Evolutionary conservation across 2,113 vertebrate genomes (phyloP).

Genomic region (Bubo bubo): DNA sequence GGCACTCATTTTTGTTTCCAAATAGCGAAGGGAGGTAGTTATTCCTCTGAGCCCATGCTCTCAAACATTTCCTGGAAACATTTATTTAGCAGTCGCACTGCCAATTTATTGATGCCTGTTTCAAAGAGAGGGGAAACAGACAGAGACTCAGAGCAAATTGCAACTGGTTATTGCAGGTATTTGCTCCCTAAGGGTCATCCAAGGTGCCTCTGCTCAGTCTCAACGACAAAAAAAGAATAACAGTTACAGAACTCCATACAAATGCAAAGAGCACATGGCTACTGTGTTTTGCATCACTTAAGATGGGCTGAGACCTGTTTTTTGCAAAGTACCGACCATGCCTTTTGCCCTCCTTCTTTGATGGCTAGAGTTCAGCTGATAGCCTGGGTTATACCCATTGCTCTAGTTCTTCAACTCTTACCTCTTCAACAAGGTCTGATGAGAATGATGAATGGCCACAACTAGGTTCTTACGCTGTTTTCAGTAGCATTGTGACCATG

Average conservation of each 20-base stretch:
- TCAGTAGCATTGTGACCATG: not conserved
- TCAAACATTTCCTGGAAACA: constrained; percentile 14
- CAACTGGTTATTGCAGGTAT: not conserved
- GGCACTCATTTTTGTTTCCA: constrained; percentile 12
- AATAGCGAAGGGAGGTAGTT: not conserved
- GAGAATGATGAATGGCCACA: not conserved
- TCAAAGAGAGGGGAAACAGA: not conserved
- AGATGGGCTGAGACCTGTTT: not conserved
- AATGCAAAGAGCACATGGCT: not conserved
- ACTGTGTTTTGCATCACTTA: not conserved
- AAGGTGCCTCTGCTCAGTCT: not conserved
- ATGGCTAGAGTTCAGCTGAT: not conserved
- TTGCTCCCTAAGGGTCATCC: not conserved
- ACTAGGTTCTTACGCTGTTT: not conserved
- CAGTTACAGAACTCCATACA: not conserved
- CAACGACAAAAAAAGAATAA: not conserved
- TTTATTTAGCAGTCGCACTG: not conserved
- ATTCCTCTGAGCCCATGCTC: not conserved
- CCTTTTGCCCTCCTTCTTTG: not conserved
- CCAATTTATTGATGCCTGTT: not conserved
- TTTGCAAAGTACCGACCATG: not conserved
- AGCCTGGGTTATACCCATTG: not conserved
- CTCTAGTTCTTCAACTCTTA: not conserved
- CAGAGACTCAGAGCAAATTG: not conserved
- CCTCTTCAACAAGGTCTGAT: not conserved